phyloP scores from a whole-genome alignment of 2,888 invertebrate species.

The Oxyscelio sp. region DNA sequence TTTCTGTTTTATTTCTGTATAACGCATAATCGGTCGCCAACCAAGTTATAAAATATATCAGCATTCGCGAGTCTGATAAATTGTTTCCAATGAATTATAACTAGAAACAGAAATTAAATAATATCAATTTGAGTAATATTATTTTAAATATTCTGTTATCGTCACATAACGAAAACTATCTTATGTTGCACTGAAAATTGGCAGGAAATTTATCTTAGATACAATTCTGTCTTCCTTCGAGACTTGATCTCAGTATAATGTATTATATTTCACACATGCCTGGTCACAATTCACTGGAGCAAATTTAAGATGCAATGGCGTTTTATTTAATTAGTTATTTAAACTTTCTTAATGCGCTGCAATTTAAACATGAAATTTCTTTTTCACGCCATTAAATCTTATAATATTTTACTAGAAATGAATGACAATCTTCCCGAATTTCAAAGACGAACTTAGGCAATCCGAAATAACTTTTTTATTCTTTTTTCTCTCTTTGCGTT shows the following conservation, averaged over 20 bases:
- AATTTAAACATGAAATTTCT: no score
- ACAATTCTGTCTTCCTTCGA: not conserved
- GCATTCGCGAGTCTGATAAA: not conserved
- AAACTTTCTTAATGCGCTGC: no score
- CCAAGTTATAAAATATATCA: conserved; percentile 15
- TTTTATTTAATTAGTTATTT: no score
- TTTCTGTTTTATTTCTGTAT: not conserved
- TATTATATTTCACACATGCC: no score
- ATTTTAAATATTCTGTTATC: not conserved
- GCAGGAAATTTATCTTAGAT: conserved; percentile 2
- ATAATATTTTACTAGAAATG: conserved; percentile 8
- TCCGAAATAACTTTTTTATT: conserved; percentile 9
- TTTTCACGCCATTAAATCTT: not conserved
- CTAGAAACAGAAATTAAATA: not conserved
- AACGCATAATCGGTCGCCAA: conserved; percentile 8
- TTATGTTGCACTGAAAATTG: no score
- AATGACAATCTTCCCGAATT: not conserved
- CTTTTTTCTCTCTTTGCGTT: conserved; percentile 31
- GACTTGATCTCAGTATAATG: no score
- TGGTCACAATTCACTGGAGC: not conserved
- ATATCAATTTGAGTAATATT: no score
- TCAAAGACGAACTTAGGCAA: conserved; percentile 13
- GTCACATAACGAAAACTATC: no score
- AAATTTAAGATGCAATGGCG: no score
- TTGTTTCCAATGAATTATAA: not conserved